phyloP scores from a whole-genome alignment of 2,888 invertebrate species.

The Protodeltote pygarga region DNA sequence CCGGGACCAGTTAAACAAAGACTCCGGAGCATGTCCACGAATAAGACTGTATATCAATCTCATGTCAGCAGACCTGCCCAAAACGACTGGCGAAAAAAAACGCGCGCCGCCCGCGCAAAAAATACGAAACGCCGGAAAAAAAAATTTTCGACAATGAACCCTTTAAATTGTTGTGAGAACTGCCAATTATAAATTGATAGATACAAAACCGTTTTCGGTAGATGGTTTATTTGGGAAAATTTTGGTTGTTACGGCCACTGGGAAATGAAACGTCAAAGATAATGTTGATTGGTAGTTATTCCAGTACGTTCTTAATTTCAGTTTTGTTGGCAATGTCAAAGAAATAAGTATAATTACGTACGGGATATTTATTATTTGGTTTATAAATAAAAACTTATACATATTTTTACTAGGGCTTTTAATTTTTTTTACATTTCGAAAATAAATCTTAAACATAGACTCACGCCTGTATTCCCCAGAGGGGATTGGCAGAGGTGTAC shows the following conservation, averaged over 20 bases:
- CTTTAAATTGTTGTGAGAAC: slow-evolving; percentile 83
- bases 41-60: slow-evolving; percentile 85
- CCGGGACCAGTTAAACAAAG: slow-evolving; percentile 83
- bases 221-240: slow-evolving; percentile 35
- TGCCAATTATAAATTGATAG: slow-evolving; percentile 87
- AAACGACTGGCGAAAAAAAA: slow-evolving; percentile 81
- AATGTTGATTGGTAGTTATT: too few species aligned
- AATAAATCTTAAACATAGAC: too few species aligned
- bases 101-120: slow-evolving; percentile 66
- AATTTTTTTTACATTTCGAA: not conserved
- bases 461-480: too few species aligned
- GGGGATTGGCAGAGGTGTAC: too few species aligned
- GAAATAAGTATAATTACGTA: too few species aligned
- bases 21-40: slow-evolving; percentile 81
- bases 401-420: too few species aligned
- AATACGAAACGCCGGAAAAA: slow-evolving; percentile 68
- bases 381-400: too few species aligned
- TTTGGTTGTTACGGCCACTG: not conserved
- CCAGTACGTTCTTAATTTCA: too few species aligned
- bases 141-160: slow-evolving; percentile 79
- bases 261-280: not conserved
- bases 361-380: too few species aligned
- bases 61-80: slow-evolving; percentile 82
- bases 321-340: too few species aligned
- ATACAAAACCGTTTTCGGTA: slow-evolving; percentile 65